These are phyloP conservation scores for Lampris megalopsis DNA, from an alignment of 2,113 vertebrate species.

Conservation along the genomic window DNA sequence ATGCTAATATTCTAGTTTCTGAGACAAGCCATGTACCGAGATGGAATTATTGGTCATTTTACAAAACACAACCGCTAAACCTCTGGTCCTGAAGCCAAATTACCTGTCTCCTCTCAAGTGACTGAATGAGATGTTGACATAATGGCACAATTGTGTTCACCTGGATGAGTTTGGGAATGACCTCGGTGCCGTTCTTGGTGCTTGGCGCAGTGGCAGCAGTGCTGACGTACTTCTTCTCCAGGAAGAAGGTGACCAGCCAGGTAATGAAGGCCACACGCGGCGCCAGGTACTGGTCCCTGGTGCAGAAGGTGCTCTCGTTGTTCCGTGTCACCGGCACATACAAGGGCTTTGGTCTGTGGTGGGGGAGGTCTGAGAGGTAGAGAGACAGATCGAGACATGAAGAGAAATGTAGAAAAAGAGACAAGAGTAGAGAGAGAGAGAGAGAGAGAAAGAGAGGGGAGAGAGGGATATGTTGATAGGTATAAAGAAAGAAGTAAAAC, in stretches of 20 bases:
- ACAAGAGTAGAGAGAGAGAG: not conserved
- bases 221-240: constrained; percentile 95
- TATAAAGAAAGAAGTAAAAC: not conserved
- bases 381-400: not conserved
- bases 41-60: not conserved
- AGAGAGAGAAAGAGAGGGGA: not conserved
- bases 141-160: constrained; percentile 64
- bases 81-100: too few species aligned
- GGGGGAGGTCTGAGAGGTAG: constrained; percentile 88
- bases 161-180: constrained; percentile 95
- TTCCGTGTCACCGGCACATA: constrained; percentile 90
- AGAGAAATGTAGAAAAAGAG: constrained; percentile 18
- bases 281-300: constrained; percentile 94
- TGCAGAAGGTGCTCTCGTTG: constrained; percentile 93
- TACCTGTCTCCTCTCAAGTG: too few species aligned
- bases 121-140: not conserved
- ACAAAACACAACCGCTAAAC: too few species aligned
- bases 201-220: constrained; percentile 83
- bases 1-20: too few species aligned
- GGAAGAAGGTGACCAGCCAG: constrained; percentile 99
- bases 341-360: constrained; percentile 91
- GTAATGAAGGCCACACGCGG: constrained; percentile 97
- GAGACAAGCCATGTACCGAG: not conserved
- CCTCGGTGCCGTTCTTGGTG: constrained; percentile 92
- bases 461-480: not conserved